These are phyloP conservation scores for Forbesichthys agassizii DNA, from an alignment of 2,113 vertebrate genomes.

Conservation along the genomic window DNA sequence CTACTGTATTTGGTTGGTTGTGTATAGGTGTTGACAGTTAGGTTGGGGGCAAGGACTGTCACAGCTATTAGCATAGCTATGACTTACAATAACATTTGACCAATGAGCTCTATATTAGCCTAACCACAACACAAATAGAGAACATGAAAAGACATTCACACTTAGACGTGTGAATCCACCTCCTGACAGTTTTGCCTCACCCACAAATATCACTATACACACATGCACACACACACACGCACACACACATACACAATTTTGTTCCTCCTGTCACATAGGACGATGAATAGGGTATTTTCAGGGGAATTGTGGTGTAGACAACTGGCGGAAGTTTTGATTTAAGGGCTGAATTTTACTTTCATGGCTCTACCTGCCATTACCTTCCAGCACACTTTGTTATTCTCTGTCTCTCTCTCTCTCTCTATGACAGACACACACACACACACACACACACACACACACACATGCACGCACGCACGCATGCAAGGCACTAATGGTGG, in stretches of 20 bases:
- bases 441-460: conserved; percentile 3
- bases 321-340: conserved; percentile 66
- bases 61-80: too few relatives aligned
- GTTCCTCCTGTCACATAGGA: conserved; percentile 34
- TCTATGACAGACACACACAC: neutral
- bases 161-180: neutral
- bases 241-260: conserved; percentile 21
- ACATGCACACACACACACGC: conserved; percentile 5
- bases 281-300: conserved; percentile 49
- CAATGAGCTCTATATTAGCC: neutral
- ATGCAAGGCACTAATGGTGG: neutral
- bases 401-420: conserved; percentile 1
- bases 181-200: neutral
- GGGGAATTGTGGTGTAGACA: conserved; percentile 44
- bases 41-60: too few relatives aligned
- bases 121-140: neutral
- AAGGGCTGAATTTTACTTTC: conserved; percentile 58
- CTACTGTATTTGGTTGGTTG: neutral
- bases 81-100: too few relatives aligned
- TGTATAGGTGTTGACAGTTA: neutral
- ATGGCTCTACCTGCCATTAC: conserved; percentile 29
- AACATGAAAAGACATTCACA: neutral
- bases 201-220: neutral
- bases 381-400: conserved; percentile 17
- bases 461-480: neutral